Evolutionary conservation across 1,140 invertebrate species (phyloP), one percentile per base, ranked within the genome.

Genomic region (Drosophila equinoxialis): DNA sequence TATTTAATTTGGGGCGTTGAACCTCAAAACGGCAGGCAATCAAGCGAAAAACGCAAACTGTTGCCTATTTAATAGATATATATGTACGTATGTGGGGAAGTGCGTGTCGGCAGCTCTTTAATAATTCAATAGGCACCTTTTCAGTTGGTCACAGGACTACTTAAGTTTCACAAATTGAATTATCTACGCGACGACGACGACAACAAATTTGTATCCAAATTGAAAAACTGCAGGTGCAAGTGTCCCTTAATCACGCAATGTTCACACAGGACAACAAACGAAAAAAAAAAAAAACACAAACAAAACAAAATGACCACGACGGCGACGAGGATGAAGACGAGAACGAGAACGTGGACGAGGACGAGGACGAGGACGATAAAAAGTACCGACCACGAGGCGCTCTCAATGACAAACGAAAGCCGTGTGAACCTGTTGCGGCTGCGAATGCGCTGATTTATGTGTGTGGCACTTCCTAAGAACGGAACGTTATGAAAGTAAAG

Each of bases 361-460:
- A 42, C 35, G 39, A 26, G 23, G 26, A 69, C 35, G 57, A 45
- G 48, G 65, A 81, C 64, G 65, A 57, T 20, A 54, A 65, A 11
- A 4, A 39, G 10, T 0, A 39, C 67, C 67, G 61, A 76, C 65
- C 17, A 76, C 80, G 83, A 89, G 61, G 73, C 77, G 70, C 68
- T 58, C 80, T 80, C 84, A 73, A 74, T 84, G 84, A 71, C 84
- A 77, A 80, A 73, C 84, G 80, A 89, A 84, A 84, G 80, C 85
- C 81, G 75, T 90, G 74, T 89, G 84, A 90, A 89, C 84, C 85
- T 89, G 84, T 89, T 89, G 84, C 84, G 59, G 74, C 51, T 68
- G 57, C 67, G 81, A 65, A 78, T 69, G 69, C 83, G 68, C 69
- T 87, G 83, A 87, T 87, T 87, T 87, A 87, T 87, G 83, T 71